Conservation (phyloP, 1,140 invertebrate species). For the Belonocnema kinseyi region DNA sequence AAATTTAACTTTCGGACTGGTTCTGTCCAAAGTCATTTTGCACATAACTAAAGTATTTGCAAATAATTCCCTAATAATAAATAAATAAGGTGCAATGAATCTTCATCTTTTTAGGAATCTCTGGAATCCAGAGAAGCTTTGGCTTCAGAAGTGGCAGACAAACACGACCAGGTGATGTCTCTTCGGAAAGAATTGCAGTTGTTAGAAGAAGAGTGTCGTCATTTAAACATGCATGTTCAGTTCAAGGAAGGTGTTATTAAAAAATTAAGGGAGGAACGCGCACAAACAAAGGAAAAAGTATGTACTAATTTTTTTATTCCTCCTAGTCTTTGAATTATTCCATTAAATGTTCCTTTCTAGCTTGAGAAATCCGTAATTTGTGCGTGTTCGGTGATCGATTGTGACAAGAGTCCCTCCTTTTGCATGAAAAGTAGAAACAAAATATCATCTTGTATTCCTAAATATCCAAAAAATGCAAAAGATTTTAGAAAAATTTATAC, state of each 20-base stretch:
- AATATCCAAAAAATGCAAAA: slow-evolving; percentile 22
- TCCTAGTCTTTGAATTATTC: slow-evolving; percentile 34
- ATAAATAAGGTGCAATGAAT: neutral
- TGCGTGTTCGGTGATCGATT: neutral
- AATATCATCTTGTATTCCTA: slow-evolving; percentile 34
- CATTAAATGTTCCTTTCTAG: slow-evolving; percentile 27
- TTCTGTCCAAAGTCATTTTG: too few species aligned
- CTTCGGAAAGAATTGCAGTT: slow-evolving; percentile 68
- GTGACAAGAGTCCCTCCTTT: slow-evolving; percentile 4
- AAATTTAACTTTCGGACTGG: too few species aligned
- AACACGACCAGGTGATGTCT: slow-evolving; percentile 70
- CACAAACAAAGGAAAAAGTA: slow-evolving; percentile 62
- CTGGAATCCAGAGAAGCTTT: slow-evolving; percentile 72
- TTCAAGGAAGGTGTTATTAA: slow-evolving; percentile 78
- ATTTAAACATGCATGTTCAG: slow-evolving; percentile 71
- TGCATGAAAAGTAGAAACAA: slow-evolving; percentile 35
- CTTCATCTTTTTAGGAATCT: slow-evolving; percentile 58
- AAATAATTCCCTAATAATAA: neutral
- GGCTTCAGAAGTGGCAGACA: slow-evolving; percentile 74
- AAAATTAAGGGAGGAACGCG: slow-evolving; percentile 75
- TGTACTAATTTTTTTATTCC: slow-evolving; percentile 19
- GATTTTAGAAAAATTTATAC: slow-evolving; percentile 31
- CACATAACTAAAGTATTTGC: too few species aligned
- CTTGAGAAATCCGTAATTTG: neutral
- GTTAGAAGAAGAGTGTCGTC: slow-evolving; percentile 72